Base-by-base conservation (phyloP, 2,797 vertebrate species). In the Sebastes steindachneri region DNA sequence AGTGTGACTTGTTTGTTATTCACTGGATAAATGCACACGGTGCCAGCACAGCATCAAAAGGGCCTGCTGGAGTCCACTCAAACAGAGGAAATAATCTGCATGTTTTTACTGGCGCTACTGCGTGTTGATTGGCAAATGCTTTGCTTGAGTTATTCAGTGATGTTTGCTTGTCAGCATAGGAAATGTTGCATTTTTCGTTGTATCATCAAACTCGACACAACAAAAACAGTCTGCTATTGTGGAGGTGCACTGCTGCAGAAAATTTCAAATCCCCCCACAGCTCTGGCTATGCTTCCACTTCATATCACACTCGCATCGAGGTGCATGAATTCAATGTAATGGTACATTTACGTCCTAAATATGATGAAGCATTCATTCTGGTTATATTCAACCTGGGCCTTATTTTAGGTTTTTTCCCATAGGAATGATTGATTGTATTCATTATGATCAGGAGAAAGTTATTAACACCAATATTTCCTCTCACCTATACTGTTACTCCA, bases 61-160 rank as follows among this genome's bases (percentile, higher is more conserved):
- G 68, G 84, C 86, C 92, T 90, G 92, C 87, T 91, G 92, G 93
- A 94, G 92, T 93, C 92, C 89, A 92, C 89, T 92, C 91, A 92
- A 87, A 93, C 88, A 90, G 73, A 87, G 81, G 77, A 91, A 91
- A 86, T 91, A 89, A 93, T 91, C 92, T 91, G 92, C 94, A 93
- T 93, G 92, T 93, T 93, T 93, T 92, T 86, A 91, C 92, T 84
- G 85, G 88, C 89, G 48, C 91, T 79, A 85, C 85, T 81, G 83
- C 75, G 81, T 86, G 90, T 87, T 93, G 93, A 94, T 92, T 92
- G 89, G 88, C 92, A 93, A 92, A 91, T 65, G 84, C 83, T 86
- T 87, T 86, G 88, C 90, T 90, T 85, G 89, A 92, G 86, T 89
- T 92, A 90, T 87, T 91, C 89, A 87, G 82, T 90, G 88, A 93